Conservation (phyloP, 1,140 invertebrate species). For the Drosophila ogumai region DNA sequence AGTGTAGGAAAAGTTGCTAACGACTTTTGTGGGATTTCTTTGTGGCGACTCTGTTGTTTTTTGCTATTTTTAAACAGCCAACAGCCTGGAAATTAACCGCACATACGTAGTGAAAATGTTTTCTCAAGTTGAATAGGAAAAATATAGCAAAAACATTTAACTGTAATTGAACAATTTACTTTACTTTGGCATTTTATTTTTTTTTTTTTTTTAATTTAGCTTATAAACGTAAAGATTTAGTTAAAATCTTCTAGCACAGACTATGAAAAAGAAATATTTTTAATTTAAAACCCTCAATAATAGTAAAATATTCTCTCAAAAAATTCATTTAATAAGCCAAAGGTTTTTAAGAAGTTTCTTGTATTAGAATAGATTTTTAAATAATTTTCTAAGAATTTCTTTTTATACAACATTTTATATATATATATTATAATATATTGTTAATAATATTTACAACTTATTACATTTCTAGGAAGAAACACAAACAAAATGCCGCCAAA, state of each 20-base stretch:
- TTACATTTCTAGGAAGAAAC: constrained; percentile 27
- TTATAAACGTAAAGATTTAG: too few relatives aligned
- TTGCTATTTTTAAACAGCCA: constrained; percentile 53
- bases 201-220: neutral
- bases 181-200: neutral
- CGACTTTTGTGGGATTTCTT: constrained; percentile 66
- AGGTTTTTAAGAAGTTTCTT: neutral
- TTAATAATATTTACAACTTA: neutral
- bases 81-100: constrained; percentile 28
- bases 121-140: neutral
- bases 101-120: neutral
- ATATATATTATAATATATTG: too few relatives aligned
- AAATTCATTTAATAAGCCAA: neutral
- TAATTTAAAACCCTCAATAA: neutral
- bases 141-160: neutral
- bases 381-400: too few relatives aligned
- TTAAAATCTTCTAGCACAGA: neutral
- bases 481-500: constrained; percentile 83
- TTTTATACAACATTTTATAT: too few relatives aligned
- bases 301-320: neutral
- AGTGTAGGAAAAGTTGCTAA: constrained; percentile 44
- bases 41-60: constrained; percentile 10
- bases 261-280: neutral
- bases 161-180: neutral
- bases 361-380: too few relatives aligned